Evolutionary conservation across 2,113 vertebrate genomes (phyloP), one percentile per base, ranked within the genome.

Genomic region (Dromaius novaehollandiae): DNA sequence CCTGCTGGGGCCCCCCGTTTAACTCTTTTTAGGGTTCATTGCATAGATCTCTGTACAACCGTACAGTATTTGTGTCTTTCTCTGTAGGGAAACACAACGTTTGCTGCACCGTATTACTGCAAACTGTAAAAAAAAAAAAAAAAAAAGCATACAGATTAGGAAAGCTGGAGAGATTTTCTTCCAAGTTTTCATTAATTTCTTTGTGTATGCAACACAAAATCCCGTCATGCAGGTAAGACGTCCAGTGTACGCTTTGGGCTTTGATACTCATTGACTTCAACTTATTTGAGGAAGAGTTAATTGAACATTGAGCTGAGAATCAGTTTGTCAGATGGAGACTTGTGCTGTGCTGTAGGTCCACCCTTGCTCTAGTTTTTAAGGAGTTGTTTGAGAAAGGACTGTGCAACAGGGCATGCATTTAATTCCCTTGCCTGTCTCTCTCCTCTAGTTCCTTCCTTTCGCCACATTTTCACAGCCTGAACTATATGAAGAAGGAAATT

Each of bases 401-500:
- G 92, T 88, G 64, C 86, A 82, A 82, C 42, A 70, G 65, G 82
- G 56, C 78, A 73, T 38, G 44, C 66, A 42, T 53, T 82, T 79
- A 73, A 46, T 21, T 76, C 89, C 71, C 38, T 78, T 71, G 65
- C 56, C 32, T 13, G 56, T 48, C 65, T 60, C 9, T 40, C 65
- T 92, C 55, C 69, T 64, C 48, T 79, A 19, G 38, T 28, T 44
- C 30, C 36, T 64, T 21, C 32, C 4, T 66, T 70, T 91, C 63
- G 26, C 81, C 83, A 94, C 71, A 74, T 95, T 55, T 88, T 90
- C 78, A 56, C 94, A 89, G 96, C 65, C 88, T 28, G 51, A 28
- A 53, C 51, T 44, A 96, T 87, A 82, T 89, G 86, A 50, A 88
- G 71, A 64, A 81, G 93, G 60, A 94, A 88, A 73, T 88, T 96